phyloP scores from a whole-genome alignment of 2,888 invertebrate genomes.

The Eledone cirrhosa region DNA sequence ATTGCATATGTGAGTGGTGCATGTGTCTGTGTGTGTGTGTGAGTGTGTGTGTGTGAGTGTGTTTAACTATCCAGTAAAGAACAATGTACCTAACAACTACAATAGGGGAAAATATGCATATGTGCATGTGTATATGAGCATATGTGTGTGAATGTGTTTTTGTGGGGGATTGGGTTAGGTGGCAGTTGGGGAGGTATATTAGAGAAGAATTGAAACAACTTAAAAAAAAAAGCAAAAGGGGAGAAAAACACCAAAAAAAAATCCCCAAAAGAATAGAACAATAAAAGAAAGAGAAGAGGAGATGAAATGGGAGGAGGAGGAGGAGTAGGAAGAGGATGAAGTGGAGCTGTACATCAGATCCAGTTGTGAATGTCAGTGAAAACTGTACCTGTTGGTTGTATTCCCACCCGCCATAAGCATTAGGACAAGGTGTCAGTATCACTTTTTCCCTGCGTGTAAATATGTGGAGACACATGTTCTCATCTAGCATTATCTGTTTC shows the following conservation, averaged over 20 bases:
- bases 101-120: too few relatives aligned
- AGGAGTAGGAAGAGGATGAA: neutral
- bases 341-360: constrained; percentile 9
- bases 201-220: neutral
- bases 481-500: constrained; percentile 96
- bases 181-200: neutral
- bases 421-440: constrained; percentile 54
- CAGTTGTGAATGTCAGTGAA: neutral
- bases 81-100: too few relatives aligned
- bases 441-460: constrained; percentile 66
- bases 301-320: neutral
- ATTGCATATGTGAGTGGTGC: too few relatives aligned
- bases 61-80: too few relatives aligned
- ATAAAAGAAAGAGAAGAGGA: neutral
- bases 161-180: too few relatives aligned
- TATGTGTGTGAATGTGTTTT: too few relatives aligned
- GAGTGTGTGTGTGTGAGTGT: too few relatives aligned
- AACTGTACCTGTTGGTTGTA: constrained; percentile 53
- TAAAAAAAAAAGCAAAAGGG: neutral
- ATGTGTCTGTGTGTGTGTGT: too few relatives aligned
- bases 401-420: constrained; percentile 46
- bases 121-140: too few relatives aligned
- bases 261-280: neutral
- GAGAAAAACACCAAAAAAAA: neutral
- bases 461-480: constrained; percentile 79